Evolutionary conservation across 1,140 invertebrate species (phyloP).

Genomic region (Drosophila kikkawai): DNA sequence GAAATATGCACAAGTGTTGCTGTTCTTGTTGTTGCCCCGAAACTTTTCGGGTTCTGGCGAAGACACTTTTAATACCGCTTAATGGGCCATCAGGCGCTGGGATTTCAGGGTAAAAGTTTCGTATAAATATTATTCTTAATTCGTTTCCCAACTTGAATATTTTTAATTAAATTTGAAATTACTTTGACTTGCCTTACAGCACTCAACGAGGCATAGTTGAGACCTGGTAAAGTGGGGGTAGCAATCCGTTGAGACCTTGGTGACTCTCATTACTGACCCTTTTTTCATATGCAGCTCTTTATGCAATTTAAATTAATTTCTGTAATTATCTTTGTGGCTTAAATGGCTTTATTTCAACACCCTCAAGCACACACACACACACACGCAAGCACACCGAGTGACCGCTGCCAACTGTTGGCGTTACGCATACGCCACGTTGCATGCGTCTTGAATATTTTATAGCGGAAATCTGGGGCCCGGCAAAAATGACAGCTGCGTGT

Average conservation of each 20-base stretch:
- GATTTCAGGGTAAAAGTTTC: conserved; percentile 1
- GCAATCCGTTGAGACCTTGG: conserved; percentile 1
- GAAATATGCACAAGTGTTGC: conserved; percentile 68
- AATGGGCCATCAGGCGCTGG: conserved; percentile 27
- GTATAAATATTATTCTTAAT: conserved; percentile 12
- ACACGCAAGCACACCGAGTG: conserved; percentile 11
- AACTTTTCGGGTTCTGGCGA: conserved; percentile 20
- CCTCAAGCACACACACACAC: conserved; percentile 4
- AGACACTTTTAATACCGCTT: conserved; percentile 53
- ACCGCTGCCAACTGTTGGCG: conserved; percentile 29
- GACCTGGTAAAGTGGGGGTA: background rate
- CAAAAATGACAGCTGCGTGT: conserved; percentile 77
- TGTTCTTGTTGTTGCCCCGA: conserved; percentile 3
- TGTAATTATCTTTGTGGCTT: conserved; percentile 76
- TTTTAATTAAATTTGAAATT: conserved; percentile 35
- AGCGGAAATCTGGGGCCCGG: conserved; percentile 42
- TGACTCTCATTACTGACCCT: conserved; percentile 11
- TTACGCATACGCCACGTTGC: conserved; percentile 69
- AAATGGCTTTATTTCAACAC: conserved; percentile 66
- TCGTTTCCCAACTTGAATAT: background rate
- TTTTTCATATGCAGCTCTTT: conserved; percentile 45
- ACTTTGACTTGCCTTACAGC: background rate
- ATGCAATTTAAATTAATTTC: conserved; percentile 82
- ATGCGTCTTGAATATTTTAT: conserved; percentile 67
- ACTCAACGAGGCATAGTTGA: background rate